These are phyloP conservation scores for Bostrychus sinensis DNA, from an alignment of 2,113 vertebrate genomes.

Conservation along the genomic window DNA sequence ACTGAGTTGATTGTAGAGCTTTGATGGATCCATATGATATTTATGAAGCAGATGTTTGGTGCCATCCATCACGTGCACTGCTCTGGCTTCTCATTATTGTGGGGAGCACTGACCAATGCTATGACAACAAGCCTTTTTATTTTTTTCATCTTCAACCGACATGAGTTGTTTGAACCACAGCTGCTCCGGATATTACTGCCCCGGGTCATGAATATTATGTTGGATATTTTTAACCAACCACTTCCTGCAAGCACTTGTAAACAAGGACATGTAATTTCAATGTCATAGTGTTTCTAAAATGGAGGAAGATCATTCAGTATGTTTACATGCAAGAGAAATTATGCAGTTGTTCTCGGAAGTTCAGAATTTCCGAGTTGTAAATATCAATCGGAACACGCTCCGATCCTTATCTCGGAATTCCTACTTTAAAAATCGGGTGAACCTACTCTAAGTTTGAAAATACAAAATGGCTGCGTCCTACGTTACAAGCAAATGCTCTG, in stretches of 20 bases:
- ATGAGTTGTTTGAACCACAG: slow-evolving; percentile 38
- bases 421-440: too few species aligned
- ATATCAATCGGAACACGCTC: too few species aligned
- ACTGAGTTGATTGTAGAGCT: slow-evolving; percentile 42
- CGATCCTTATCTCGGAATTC: too few species aligned
- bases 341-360: too few species aligned
- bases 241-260: slow-evolving; percentile 24
- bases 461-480: too few species aligned
- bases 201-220: slow-evolving; percentile 24
- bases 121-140: slow-evolving; percentile 9
- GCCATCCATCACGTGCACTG: slow-evolving; percentile 33
- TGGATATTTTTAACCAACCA: slow-evolving; percentile 14
- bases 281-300: neutral
- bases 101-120: slow-evolving; percentile 12
- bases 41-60: slow-evolving; percentile 40
- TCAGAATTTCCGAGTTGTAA: too few species aligned
- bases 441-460: too few species aligned
- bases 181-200: slow-evolving; percentile 41
- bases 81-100: slow-evolving; percentile 5
- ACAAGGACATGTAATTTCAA: slow-evolving; percentile 20
- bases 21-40: slow-evolving; percentile 45
- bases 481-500: too few species aligned
- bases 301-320: neutral
- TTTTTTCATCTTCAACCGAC: slow-evolving; percentile 13
- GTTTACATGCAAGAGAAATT: neutral